Evolutionary conservation across 2,113 vertebrate species (phyloP).

Genomic region (Thomomys bottae): DNA sequence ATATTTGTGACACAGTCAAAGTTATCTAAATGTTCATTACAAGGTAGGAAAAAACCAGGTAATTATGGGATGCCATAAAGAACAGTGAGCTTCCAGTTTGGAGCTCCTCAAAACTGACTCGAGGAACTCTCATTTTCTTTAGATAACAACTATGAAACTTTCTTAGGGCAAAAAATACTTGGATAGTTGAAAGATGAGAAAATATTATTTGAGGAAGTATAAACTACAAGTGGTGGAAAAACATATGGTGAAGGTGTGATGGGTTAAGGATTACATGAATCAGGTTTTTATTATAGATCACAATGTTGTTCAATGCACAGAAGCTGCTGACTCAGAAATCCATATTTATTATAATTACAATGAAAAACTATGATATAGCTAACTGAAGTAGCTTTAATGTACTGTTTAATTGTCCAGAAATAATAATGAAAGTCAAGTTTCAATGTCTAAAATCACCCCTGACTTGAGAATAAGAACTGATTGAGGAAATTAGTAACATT

Average conservation of each 20-base stretch:
- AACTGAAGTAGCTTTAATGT: constrained; percentile 4
- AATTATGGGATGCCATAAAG: neutral
- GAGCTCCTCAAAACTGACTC: neutral
- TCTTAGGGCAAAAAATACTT: neutral
- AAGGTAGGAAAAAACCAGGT: neutral
- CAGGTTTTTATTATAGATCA: neutral
- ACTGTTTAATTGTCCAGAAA: constrained; percentile 9
- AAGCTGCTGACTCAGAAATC: constrained; percentile 36
- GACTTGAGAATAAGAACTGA: neutral
- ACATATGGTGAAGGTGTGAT: neutral
- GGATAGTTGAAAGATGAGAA: neutral
- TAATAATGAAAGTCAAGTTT: neutral
- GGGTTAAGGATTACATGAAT: neutral
- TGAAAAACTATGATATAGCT: neutral
- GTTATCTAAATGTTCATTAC: neutral
- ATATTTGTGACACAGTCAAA: too few relatives aligned
- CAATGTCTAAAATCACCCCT: neutral
- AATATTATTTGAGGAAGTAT: neutral
- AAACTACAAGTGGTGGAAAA: neutral
- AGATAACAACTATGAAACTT: neutral
- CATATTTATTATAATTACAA: constrained; percentile 23
- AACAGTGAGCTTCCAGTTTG: neutral
- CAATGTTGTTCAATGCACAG: neutral
- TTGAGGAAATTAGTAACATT: neutral
- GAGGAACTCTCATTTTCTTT: neutral